Percentiles rank a stretch among this genome's conserved stretches.
phyloP scores from a whole-genome alignment of 2,113 vertebrate species.

The Catharus minimus region DNA sequence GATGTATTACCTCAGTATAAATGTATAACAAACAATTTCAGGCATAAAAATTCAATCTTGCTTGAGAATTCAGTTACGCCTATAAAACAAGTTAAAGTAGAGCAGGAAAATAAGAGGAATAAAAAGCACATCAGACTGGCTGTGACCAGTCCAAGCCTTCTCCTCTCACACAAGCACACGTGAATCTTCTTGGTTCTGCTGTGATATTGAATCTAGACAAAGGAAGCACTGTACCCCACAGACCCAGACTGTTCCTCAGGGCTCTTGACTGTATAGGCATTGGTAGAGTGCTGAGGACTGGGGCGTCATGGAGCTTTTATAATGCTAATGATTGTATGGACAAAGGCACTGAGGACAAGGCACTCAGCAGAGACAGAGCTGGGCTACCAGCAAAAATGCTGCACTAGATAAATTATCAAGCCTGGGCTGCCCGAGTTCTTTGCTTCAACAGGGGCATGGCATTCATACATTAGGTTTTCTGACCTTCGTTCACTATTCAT shows the following conservation, averaged over 20 bases:
- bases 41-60: not conserved
- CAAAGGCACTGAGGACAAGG: not conserved
- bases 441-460: not conserved
- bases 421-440: not conserved
- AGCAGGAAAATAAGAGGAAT: not conserved
- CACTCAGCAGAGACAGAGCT: not conserved
- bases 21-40: not conserved
- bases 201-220: not conserved
- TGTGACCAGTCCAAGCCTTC: not conserved
- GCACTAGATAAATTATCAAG: not conserved
- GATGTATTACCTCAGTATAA: not conserved
- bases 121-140: not conserved
- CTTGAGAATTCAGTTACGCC: not conserved
- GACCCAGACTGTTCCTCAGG: too few relatives aligned
- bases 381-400: not conserved
- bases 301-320: not conserved
- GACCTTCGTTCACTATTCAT: fast-evolving
- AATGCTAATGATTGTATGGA: not conserved
- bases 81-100: not conserved
- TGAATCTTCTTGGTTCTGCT: not conserved
- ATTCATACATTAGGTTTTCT: not conserved
- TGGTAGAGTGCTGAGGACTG: not conserved
- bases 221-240: not conserved
- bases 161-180: not conserved
- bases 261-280: not conserved